phyloP scores from a whole-genome alignment of 2,113 vertebrate species.

The Ctenodactylus gundi region DNA sequence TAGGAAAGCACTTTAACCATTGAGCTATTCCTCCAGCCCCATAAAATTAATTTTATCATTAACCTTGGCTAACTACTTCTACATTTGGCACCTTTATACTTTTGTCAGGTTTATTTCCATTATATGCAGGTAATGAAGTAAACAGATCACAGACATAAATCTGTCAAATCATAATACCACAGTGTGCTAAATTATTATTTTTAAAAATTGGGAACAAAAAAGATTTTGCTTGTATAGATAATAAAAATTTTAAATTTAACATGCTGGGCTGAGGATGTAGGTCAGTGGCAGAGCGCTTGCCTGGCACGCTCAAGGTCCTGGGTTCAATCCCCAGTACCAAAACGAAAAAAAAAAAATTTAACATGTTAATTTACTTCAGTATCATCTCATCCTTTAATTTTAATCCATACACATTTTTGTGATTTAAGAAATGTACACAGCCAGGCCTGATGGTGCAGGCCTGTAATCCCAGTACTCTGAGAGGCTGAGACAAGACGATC shows the following conservation, averaged over 20 bases:
- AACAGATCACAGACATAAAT: neutral
- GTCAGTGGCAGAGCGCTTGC: too few relatives aligned
- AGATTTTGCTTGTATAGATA: neutral
- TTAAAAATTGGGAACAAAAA: neutral
- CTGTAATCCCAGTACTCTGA: too few relatives aligned
- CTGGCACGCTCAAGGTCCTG: too few relatives aligned
- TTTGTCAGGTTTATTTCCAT: neutral
- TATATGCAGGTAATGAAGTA: neutral
- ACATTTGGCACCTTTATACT: neutral
- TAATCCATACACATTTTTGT: slow-evolving; percentile 3
- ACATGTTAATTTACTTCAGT: neutral
- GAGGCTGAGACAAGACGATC: too few relatives aligned
- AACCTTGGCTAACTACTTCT: neutral
- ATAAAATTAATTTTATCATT: neutral
- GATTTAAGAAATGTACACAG: neutral
- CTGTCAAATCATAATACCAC: slow-evolving; percentile 7
- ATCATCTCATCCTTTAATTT: slow-evolving; percentile 12
- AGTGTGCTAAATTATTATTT: neutral
- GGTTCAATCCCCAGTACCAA: too few relatives aligned
- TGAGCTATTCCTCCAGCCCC: too few relatives aligned
- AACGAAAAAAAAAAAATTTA: too few relatives aligned
- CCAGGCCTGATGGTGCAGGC: too few relatives aligned
- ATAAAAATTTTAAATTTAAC: neutral
- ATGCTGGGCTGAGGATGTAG: too few relatives aligned
- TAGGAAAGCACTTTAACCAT: too few relatives aligned